Conservation (phyloP, 2,113 vertebrate species). For the Ochotona curzoniae region DNA sequence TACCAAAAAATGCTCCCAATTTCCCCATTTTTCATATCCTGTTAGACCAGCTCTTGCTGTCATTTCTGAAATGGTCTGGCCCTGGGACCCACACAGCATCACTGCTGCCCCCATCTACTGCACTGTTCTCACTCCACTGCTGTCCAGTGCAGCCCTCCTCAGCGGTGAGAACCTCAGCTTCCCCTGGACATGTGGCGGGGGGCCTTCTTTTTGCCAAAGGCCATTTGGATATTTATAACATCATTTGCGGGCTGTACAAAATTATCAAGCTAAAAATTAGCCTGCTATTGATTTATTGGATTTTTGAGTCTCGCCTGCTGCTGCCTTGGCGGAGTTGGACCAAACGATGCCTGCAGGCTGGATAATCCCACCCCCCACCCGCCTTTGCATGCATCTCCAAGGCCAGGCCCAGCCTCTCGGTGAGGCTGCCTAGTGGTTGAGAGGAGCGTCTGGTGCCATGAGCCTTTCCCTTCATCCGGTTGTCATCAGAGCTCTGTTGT, state of each 20-base stretch:
- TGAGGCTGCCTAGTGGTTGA: too few species aligned
- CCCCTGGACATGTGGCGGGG: not conserved
- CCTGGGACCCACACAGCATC: accelerated
- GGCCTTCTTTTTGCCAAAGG: too few species aligned
- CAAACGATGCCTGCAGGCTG: too few species aligned
- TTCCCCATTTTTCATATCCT: not conserved
- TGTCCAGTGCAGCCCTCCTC: not conserved
- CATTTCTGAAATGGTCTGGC: not conserved
- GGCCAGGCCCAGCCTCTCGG: not conserved
- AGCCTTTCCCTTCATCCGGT: not conserved
- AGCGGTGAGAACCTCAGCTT: not conserved
- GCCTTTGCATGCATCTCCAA: not conserved
- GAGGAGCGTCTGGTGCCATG: not conserved
- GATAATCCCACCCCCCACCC: too few species aligned
- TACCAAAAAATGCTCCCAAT: not conserved
- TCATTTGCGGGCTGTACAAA: too few species aligned
- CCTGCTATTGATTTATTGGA: too few species aligned
- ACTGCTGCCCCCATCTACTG: not conserved
- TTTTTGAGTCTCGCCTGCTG: too few species aligned
- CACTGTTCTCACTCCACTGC: not conserved
- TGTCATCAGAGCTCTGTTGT: not conserved
- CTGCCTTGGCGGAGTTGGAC: too few species aligned
- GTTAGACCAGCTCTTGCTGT: too few species aligned
- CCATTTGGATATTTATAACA: too few species aligned
- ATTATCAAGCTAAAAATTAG: too few species aligned